Evolutionary conservation across 2,797 vertebrate genomes (phyloP), one percentile per base, ranked within the genome.

Genomic region (Pipistrellus pygmaeus): DNA sequence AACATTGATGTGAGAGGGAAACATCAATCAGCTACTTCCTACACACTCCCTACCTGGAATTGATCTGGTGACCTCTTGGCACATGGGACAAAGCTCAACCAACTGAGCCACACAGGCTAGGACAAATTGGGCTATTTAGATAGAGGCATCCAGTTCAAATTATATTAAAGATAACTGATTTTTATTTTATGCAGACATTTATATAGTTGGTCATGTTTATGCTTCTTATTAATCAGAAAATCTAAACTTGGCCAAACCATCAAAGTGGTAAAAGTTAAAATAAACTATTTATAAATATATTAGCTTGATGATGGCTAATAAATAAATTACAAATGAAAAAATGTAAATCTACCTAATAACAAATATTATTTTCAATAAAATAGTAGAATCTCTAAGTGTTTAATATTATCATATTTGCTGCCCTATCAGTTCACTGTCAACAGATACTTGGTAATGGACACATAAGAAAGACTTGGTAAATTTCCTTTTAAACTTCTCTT

Each of bases 301-400:
- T 60, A 81, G 4, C 21, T 66, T 12, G 21, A 5, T 11, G 48
- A 17, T 15, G 51, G 17, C 32, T 89, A 14, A 2, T 77, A 51
- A 57, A 64, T 66, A 84, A 73, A 41, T 57, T 11, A 51, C 55
- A 17, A 64, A 18, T 55, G 12, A 51, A 68, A 88, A 64, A 13
- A 57, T 46, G 30, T 66, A 71, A 93, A 53, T 69, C 5, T 3
- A 73, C 11, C 9, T 72, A 78, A 78, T 1, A 73, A 27, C 1
- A 89, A 94, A 73, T 62, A 13, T 3, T 91, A 62, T 91, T 82
- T 95, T 85, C 46, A 78, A 66, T 77, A 3, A 57, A 90, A 84
- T 68, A n/a, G 9, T 35, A 68, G 25, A 41, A 72, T 10, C 8
- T 66, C 11, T 66, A 66, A 53, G 8, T 25, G 90, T 91, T 88